These are phyloP conservation scores for Notothenia rossii DNA, from an alignment of 2,113 vertebrate genomes.

Conservation along the genomic window DNA sequence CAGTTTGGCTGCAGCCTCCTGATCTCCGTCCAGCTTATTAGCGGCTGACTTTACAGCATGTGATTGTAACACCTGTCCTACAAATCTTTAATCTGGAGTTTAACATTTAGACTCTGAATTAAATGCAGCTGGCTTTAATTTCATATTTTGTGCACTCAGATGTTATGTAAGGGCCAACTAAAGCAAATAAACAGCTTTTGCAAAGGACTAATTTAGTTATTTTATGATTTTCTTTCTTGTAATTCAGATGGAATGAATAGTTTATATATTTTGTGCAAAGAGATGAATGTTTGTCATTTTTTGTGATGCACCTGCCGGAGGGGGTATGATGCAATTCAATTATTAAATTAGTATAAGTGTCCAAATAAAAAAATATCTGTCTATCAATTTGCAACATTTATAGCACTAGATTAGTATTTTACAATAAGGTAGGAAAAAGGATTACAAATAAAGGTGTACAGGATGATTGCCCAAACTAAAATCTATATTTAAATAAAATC, in stretches of 20 bases:
- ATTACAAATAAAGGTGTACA: not conserved
- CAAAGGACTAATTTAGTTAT: slow-evolving; percentile 54
- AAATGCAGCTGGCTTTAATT: slow-evolving; percentile 40
- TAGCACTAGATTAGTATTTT: slow-evolving; percentile 3
- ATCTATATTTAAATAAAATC: slow-evolving; percentile 54
- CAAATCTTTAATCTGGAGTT: not conserved
- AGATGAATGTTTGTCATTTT: slow-evolving; percentile 22
- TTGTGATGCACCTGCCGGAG: slow-evolving; percentile 19
- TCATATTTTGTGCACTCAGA: slow-evolving; percentile 58
- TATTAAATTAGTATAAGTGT: not conserved
- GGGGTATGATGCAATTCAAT: slow-evolving; percentile 17
- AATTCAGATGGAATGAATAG: slow-evolving; percentile 9
- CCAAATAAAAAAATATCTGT: not conserved
- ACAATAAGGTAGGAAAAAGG: not conserved
- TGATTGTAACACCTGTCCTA: slow-evolving; percentile 26
- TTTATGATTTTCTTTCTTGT: slow-evolving; percentile 43
- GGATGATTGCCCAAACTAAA: slow-evolving; percentile 37
- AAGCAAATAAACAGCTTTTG: slow-evolving; percentile 71
- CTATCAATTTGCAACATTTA: not conserved
- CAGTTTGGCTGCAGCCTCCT: slow-evolving; percentile 34
- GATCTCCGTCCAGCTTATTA: slow-evolving; percentile 35
- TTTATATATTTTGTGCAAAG: slow-evolving; percentile 27
- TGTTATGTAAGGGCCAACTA: slow-evolving; percentile 52
- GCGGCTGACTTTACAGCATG: slow-evolving; percentile 45
- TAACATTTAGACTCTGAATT: slow-evolving; percentile 46